Evolutionary conservation across 2,113 vertebrate species (phyloP).

Genomic region (Corythaeola cristata): DNA sequence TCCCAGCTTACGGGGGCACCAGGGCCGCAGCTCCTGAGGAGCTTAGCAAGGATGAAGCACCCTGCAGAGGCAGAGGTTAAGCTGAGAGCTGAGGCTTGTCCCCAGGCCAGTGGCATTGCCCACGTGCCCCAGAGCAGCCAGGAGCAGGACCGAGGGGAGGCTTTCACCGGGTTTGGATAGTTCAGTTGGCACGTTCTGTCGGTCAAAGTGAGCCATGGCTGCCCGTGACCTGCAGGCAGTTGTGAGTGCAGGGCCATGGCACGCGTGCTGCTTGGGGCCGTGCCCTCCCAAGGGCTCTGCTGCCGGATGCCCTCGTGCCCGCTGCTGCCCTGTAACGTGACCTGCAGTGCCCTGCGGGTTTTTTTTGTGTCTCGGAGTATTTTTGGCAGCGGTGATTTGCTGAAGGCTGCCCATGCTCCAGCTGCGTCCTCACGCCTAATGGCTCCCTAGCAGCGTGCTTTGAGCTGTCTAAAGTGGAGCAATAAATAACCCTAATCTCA

Average conservation of each 20-base stretch:
- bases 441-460: rapidly evolving
- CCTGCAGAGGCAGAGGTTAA: not conserved
- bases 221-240: not conserved
- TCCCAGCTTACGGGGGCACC: not conserved
- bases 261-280: not conserved
- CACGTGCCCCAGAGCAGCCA: rapidly evolving
- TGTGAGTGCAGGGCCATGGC: not conserved
- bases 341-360: not conserved
- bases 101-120: not conserved
- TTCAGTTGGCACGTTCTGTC: rapidly evolving
- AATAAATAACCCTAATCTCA: not conserved
- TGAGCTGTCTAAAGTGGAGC: not conserved
- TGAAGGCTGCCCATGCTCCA: not conserved
- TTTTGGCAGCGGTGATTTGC: not conserved
- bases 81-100: not conserved
- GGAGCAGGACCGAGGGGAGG: rapidly evolving
- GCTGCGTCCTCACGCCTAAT: not conserved
- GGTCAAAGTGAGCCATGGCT: rapidly evolving
- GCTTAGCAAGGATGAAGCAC: not conserved
- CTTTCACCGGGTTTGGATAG: not conserved
- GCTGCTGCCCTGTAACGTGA: not conserved
- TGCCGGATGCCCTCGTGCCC: rapidly evolving
- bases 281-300: not conserved
- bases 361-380: not conserved
- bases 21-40: rapidly evolving